Conservation (phyloP, 2,113 vertebrate genomes). For the Zingel zingel region DNA sequence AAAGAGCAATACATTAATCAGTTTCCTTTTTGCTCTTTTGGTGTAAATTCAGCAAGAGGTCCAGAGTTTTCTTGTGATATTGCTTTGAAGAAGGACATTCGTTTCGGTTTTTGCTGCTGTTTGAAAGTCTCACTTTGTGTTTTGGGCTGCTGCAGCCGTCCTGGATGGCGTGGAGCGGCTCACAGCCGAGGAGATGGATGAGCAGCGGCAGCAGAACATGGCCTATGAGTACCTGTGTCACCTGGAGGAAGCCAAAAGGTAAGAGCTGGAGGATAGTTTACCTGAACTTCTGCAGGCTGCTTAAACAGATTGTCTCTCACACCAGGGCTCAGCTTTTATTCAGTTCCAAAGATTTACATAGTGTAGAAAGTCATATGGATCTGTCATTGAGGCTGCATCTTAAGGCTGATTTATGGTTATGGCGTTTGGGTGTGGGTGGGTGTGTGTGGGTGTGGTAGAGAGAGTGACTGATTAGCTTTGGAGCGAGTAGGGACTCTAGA, state of each 20-base stretch:
- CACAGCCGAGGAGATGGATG: slow-evolving; percentile 99
- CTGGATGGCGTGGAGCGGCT: slow-evolving; percentile 95
- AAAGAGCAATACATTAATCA: no score
- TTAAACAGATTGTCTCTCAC: background rate
- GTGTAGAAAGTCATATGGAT: background rate
- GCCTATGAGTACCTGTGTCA: slow-evolving; percentile 99
- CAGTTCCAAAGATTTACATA: no score
- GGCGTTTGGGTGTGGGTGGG: no score
- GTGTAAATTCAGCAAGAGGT: background rate
- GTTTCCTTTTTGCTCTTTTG: background rate
- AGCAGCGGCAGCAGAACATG: slow-evolving; percentile 95
- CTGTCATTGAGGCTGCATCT: no score
- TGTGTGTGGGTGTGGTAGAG: no score
- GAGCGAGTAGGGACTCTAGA: no score
- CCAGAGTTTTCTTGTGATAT: no score
- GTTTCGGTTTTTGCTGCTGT: background rate
- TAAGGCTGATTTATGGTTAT: no score
- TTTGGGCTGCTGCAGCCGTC: slow-evolving; percentile 85
- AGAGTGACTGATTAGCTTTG: no score
- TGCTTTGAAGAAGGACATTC: no score
- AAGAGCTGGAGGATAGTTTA: slow-evolving; percentile 37
- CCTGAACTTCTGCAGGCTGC: background rate
- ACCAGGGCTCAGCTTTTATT: background rate
- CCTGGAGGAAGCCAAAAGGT: slow-evolving; percentile 98
- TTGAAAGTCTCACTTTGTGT: background rate